Evolutionary conservation across 1,140 invertebrate genomes (phyloP).

Genomic region (Leptinotarsa defecta): DNA sequence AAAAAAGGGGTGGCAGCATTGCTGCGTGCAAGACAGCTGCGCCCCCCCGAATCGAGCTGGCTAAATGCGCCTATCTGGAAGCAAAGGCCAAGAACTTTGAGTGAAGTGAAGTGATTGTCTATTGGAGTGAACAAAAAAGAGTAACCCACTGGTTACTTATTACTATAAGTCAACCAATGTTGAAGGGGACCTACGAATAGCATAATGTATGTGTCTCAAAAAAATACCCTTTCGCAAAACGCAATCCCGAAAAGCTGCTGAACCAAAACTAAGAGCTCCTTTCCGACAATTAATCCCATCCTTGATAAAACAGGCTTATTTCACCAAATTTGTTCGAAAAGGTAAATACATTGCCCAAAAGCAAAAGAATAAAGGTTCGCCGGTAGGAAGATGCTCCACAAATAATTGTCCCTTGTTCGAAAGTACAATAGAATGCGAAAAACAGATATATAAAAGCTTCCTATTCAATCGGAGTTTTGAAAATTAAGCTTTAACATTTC

Average conservation of each 20-base stretch:
- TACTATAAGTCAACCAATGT: too few species aligned
- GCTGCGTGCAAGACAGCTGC: too few species aligned
- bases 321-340: constrained; percentile 26
- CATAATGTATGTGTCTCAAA: too few species aligned
- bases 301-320: constrained; percentile 29
- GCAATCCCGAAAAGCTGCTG: constrained; percentile 1
- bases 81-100: too few species aligned
- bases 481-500: constrained; percentile 30
- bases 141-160: too few species aligned
- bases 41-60: too few species aligned
- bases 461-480: constrained; percentile 25
- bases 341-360: constrained; percentile 24
- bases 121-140: too few species aligned
- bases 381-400: constrained; percentile 15
- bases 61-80: too few species aligned
- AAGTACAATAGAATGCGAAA: constrained; percentile 24
- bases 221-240: not conserved
- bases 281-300: constrained; percentile 25
- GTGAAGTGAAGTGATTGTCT: too few species aligned
- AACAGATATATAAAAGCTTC: constrained; percentile 24
- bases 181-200: too few species aligned
- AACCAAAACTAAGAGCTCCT: constrained; percentile 10
- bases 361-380: constrained; percentile 6
- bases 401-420: constrained; percentile 26
- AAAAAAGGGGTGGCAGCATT: too few species aligned